Percentiles rank a stretch among this genome's conserved stretches.
phyloP scores from a whole-genome alignment of 1,140 invertebrate species.

The Belonocnema kinseyi region DNA sequence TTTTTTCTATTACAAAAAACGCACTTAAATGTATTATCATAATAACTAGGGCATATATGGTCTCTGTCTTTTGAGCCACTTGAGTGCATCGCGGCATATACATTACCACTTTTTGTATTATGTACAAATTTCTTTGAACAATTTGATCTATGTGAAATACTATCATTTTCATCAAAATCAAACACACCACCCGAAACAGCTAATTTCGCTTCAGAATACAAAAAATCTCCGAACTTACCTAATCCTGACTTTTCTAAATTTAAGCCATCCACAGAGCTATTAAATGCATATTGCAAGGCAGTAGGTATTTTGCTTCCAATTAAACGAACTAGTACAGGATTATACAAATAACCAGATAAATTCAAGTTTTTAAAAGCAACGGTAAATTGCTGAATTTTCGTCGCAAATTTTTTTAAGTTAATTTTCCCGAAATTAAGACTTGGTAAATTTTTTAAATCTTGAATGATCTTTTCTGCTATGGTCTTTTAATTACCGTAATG shows the following conservation, averaged over 20 bases:
- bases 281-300: slow-evolving; percentile 22
- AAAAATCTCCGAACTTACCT: neutral
- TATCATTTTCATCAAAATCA: neutral
- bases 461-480: neutral
- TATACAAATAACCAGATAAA: neutral
- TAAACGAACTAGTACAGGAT: neutral
- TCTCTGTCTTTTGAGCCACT: too few relatives aligned
- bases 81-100: too few relatives aligned
- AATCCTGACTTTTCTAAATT: neutral
- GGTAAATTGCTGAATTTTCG: neutral
- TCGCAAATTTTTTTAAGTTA: slow-evolving; percentile 4
- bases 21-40: too few relatives aligned
- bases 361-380: neutral
- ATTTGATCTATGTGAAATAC: neutral
- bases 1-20: too few relatives aligned
- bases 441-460: slow-evolving; percentile 30
- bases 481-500: slow-evolving; percentile 31
- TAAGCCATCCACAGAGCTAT: neutral
- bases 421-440: slow-evolving; percentile 32
- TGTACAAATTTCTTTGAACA: too few relatives aligned
- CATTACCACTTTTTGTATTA: too few relatives aligned
- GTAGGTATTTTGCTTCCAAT: slow-evolving; percentile 14
- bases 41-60: too few relatives aligned
- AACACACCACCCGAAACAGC: neutral
- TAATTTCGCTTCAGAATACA: neutral